These are phyloP conservation scores for Coelopa pilipes DNA, from an alignment of 2,888 invertebrate species.

Conservation along the genomic window DNA sequence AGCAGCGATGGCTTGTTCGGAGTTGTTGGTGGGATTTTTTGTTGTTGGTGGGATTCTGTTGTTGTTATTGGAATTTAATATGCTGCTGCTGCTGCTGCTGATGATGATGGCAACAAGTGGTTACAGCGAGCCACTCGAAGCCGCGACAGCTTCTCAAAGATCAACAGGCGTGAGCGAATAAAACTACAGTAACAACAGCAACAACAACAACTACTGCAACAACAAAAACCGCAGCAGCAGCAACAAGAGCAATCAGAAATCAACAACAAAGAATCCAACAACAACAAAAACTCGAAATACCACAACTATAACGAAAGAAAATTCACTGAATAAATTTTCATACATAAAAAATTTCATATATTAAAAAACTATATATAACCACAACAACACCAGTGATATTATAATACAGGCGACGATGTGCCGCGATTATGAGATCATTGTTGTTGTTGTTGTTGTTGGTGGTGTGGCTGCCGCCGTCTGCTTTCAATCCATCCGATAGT, in stretches of 20 bases:
- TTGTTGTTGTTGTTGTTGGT: neutral
- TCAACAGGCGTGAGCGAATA: neutral
- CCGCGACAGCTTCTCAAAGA: neutral
- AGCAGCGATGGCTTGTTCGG: neutral
- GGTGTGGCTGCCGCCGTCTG: neutral
- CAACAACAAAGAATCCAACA: neutral
- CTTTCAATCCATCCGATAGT: neutral
- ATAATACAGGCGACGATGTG: neutral
- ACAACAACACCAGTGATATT: neutral
- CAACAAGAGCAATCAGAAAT: neutral
- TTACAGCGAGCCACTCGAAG: constrained; percentile 15
- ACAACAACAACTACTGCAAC: too few species aligned
- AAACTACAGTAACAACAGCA: neutral
- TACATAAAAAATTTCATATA: neutral
- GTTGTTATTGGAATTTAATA: too few species aligned
- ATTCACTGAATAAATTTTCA: neutral
- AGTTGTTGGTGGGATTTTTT: neutral
- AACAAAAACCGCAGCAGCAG: constrained; percentile 3
- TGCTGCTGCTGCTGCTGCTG: neutral
- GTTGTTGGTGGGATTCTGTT: too few species aligned
- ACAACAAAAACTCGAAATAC: neutral
- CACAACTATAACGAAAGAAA: neutral
- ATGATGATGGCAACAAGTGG: neutral
- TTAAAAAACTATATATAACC: neutral
- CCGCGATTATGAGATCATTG: neutral